Percentiles rank a stretch among this genome's conserved stretches.
These are phyloP conservation scores for Drosophila paulistorum DNA, from an alignment of 1,140 invertebrate species.

Conservation along the genomic window DNA sequence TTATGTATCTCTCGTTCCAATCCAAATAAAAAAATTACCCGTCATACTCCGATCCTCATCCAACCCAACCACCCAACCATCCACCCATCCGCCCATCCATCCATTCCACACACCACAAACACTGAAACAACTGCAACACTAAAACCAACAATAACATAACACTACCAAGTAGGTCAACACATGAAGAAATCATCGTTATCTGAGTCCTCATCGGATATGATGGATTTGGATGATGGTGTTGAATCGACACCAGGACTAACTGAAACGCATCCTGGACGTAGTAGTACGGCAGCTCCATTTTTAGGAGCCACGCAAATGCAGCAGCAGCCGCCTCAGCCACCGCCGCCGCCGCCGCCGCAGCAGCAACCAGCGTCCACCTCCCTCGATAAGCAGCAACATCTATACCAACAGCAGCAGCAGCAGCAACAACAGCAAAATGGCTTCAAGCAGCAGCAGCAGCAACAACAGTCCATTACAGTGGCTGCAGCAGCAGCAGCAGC, in stretches of 20 bases:
- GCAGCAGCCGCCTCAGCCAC: constrained; percentile 40
- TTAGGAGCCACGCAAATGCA: constrained; percentile 77
- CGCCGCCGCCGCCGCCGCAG: constrained; percentile 38
- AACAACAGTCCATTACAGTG: constrained; percentile 57
- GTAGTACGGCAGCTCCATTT: constrained; percentile 78
- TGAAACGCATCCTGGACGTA: constrained; percentile 80
- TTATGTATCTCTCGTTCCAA: constrained; percentile 10
- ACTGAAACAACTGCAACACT: constrained; percentile 45
- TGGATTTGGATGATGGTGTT: constrained; percentile 96
- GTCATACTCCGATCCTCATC: constrained; percentile 32
- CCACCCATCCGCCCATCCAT: constrained; percentile 36
- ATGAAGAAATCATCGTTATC: constrained; percentile 95
- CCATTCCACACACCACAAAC: constrained; percentile 24
- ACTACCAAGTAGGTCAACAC: constrained; percentile 89
- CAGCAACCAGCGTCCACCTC: constrained; percentile 45
- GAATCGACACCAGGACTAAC: constrained; percentile 87
- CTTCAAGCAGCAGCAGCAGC: constrained; percentile 46
- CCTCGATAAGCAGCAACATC: constrained; percentile 58
- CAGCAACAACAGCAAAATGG: constrained; percentile 43
- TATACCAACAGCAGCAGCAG: constrained; percentile 38
- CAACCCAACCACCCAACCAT: constrained; percentile 34
- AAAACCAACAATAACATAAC: constrained; percentile 77
- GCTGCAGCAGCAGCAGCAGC: constrained; percentile 66
- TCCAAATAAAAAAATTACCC: constrained; percentile 24
- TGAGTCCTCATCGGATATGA: constrained; percentile 97